Conservation (phyloP, 1,140 invertebrate genomes). For the Aphelenchoides besseyi region DNA sequence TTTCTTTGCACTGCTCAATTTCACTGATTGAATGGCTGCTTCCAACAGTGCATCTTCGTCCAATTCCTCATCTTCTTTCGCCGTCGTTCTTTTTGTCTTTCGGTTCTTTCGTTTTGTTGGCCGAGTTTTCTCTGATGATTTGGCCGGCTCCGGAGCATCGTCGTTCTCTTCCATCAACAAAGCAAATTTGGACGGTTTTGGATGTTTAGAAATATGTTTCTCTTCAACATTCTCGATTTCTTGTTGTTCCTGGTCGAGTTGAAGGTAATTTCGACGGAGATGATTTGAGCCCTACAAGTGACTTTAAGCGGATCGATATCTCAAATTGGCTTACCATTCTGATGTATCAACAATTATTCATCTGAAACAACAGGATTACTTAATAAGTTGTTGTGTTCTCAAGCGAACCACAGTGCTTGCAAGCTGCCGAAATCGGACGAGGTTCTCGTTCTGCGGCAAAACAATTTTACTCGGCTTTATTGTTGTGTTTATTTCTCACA, state of each 20-base stretch:
- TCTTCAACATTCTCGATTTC: background rate
- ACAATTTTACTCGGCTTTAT: no score
- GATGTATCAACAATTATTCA: no score
- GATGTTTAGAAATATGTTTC: background rate
- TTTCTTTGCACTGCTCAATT: background rate
- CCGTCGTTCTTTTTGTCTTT: background rate
- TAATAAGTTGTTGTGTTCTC: no score
- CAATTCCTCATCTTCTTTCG: background rate
- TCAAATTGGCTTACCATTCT: no score
- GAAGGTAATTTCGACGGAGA: background rate
- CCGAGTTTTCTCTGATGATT: background rate
- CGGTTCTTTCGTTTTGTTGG: background rate
- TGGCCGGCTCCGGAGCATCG: background rate
- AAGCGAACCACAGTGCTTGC: no score
- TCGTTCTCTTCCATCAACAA: background rate
- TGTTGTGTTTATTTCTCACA: no score
- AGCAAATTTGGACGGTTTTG: background rate
- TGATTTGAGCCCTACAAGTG: background rate
- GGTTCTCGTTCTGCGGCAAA: no score
- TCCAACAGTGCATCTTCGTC: slow-evolving; percentile 9
- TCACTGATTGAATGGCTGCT: background rate
- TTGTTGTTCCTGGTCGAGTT: background rate
- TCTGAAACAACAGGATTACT: no score
- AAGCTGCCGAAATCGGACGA: no score
- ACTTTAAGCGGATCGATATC: no score